Base-by-base conservation (phyloP, 1,140 invertebrate genomes). In the Trissolcus basalis region DNA sequence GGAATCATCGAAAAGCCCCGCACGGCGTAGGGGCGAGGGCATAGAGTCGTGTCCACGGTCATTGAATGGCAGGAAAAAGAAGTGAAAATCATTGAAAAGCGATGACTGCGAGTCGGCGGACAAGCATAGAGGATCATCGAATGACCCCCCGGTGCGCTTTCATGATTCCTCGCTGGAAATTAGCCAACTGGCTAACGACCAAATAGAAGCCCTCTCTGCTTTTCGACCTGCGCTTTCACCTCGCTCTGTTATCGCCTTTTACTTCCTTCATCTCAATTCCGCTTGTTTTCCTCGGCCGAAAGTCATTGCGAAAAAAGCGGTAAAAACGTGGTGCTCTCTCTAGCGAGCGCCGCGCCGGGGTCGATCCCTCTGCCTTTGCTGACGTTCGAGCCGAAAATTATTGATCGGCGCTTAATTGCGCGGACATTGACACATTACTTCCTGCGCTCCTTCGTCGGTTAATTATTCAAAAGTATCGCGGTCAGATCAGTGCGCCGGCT, bases 111-210 rank as follows among this genome's bases (percentile, higher is more conserved):
- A 76, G 64, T 78, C 61, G 81, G 74, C 79, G 64, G 78, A 58
- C 77, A 77, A 79, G 75, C 80, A 76, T 73, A 83, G 80, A 79
- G 85, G 80, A 86, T 88, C 87, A 88, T 88, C 84, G 82, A 88
- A 88, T 88, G 86, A 88, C 85, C 83, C 78, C 77, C 71, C 75
- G 75, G 19, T 27, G 19, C 19, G 83, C 85, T 86, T 85, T 86
- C 83, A 84, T 87, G 86, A 86, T 87, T 86, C 80, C 84, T 87
- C 19, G 83, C 84, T 87, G 87, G 86, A 87, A 88, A 88, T 87
- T 88, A 88, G 86, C 86, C 86, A 87, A 87, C 86, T 88, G 86
- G 85, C 86, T 88, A 84, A 87, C 86, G 83, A 88, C 82, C 87
- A 87, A 87, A 87, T 86, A 85, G 82, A 80, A 75, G 56, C 80